A percentile compares a stretch with the other conserved stretches of the same genome.
Conservation (phyloP, 2,888 invertebrate species). For the Drosophila nr. fundita region DNA sequence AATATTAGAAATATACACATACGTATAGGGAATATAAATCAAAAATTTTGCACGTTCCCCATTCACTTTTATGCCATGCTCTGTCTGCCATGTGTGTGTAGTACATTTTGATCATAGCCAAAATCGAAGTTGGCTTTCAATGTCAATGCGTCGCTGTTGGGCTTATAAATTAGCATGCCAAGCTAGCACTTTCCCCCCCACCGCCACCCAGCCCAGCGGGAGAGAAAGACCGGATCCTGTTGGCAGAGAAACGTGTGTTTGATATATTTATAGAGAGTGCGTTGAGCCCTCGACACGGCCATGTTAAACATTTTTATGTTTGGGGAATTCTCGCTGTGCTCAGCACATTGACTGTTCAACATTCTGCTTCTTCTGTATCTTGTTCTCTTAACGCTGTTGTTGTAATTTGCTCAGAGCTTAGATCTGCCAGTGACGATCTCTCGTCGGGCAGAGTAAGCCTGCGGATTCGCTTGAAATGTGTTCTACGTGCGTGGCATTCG, state of each 20-base stretch:
- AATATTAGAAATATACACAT: neutral
- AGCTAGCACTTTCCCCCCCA: neutral
- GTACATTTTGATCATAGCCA: conserved; percentile 35
- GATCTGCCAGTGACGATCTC: conserved; percentile 58
- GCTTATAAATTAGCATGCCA: conserved; percentile 69
- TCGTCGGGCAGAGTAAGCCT: conserved; percentile 31
- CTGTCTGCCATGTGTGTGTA: conserved; percentile 19
- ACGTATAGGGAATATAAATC: neutral
- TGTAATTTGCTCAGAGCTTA: conserved; percentile 8
- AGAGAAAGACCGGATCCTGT: conserved; percentile 61
- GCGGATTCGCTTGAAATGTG: conserved; percentile 69
- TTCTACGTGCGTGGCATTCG: conserved; percentile 70
- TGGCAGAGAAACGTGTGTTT: conserved; percentile 62
- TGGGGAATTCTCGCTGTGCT: conserved; percentile 53
- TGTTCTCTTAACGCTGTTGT: neutral
- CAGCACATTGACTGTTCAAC: conserved; percentile 47
- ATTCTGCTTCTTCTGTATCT: neutral
- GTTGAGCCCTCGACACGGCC: conserved; percentile 26
- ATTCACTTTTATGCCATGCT: conserved; percentile 27
- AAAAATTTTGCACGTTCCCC: conserved; percentile 8
- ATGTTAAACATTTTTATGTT: conserved; percentile 55
- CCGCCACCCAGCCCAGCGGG: neutral
- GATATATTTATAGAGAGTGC: conserved; percentile 72
- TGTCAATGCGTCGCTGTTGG: conserved; percentile 56
- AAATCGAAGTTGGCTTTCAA: conserved; percentile 59